A percentile compares a stretch with the other conserved stretches of the same genome.
These are phyloP conservation scores for Mus minutoides DNA, from an alignment of 2,797 vertebrate genomes.

Conservation along the genomic window DNA sequence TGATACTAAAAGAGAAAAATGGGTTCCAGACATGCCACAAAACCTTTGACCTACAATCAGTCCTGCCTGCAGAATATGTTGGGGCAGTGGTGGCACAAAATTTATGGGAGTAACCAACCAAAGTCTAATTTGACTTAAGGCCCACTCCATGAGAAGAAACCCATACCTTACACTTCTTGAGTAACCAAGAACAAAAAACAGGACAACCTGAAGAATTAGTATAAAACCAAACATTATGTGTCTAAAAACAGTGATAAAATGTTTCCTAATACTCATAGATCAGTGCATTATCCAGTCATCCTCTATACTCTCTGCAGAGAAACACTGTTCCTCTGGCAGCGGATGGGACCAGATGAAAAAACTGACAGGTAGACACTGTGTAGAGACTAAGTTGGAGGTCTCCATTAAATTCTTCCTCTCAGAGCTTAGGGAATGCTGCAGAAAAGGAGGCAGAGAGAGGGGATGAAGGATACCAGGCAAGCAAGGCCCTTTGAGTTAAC, in stretches of 20 bases:
- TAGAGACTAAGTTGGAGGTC: background rate
- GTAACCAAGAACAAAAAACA: background rate
- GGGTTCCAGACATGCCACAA: background rate
- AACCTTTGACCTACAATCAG: background rate
- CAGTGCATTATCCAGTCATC: background rate
- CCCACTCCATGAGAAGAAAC: background rate
- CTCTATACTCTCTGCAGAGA: background rate
- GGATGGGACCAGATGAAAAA: background rate
- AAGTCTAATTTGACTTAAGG: background rate
- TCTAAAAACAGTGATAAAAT: background rate
- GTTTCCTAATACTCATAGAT: background rate
- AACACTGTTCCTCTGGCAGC: background rate
- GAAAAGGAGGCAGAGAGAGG: background rate
- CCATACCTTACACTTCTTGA: background rate
- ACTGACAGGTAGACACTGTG: background rate
- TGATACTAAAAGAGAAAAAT: background rate
- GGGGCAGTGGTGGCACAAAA: background rate
- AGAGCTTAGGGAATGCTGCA: background rate
- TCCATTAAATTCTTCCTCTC: background rate
- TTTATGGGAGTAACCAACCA: background rate
- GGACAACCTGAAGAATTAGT: too few species aligned
- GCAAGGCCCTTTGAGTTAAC: background rate
- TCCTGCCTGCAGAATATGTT: background rate
- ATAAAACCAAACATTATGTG: background rate
- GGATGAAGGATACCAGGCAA: background rate